Percentiles rank a stretch among this genome's conserved stretches.
These are phyloP conservation scores for Musca vetustissima DNA, from an alignment of 1,140 invertebrate genomes.

Conservation along the genomic window DNA sequence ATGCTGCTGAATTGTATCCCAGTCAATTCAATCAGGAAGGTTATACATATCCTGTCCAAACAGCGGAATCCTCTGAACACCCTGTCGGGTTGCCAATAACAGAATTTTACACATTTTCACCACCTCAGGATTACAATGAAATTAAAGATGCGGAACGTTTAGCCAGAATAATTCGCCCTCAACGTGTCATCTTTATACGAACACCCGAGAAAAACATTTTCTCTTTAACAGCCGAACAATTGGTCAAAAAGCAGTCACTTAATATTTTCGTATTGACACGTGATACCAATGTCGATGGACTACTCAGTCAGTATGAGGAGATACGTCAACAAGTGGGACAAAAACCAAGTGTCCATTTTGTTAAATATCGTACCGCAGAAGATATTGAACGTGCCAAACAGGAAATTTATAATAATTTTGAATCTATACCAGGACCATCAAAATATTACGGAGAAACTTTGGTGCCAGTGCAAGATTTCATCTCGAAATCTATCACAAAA, in stretches of 20 bases:
- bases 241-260: background rate
- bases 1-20: too few relatives aligned
- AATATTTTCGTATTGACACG: conserved; percentile 24
- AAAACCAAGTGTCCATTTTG: conserved; percentile 42
- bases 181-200: background rate
- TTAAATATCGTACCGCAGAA: conserved; percentile 42
- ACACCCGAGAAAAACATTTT: conserved; percentile 5
- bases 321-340: conserved; percentile 34
- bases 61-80: background rate
- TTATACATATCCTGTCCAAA: background rate
- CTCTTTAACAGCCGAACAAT: background rate
- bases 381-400: conserved; percentile 38
- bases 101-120: background rate
- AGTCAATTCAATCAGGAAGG: background rate
- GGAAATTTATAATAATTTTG: background rate
- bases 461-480: background rate
- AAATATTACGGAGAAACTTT: background rate
- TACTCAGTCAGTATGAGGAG: conserved; percentile 28
- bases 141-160: background rate
- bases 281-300: background rate
- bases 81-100: background rate
- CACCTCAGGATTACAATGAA: background rate
- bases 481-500: background rate
- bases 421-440: background rate
- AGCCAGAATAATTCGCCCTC: background rate